Base-by-base conservation (phyloP, 1,140 invertebrate genomes). In the Coelopa frigida region DNA sequence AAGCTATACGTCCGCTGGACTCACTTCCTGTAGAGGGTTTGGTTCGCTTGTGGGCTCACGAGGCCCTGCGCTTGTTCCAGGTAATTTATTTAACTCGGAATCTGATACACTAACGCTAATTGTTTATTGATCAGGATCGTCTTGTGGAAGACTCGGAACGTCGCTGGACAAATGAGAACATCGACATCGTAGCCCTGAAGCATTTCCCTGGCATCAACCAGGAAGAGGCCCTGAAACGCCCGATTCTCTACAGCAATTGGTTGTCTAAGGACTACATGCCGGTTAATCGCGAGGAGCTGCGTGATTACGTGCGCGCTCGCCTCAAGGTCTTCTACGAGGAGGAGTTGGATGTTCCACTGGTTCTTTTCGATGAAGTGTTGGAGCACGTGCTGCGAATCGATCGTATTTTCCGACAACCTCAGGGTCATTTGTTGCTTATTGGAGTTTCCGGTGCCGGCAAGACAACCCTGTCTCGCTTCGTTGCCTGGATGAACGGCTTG, bases 321-420 rank as follows among this genome's bases (percentile, higher is more conserved):
- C 77, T 99, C 0, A 98, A 95, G 77, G 87, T 95, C n/a, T 99
- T 99, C 74, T 99, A 99, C 64, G 97, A 99, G 74, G 97, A 99
- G 77, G 96, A 99, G 69, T 71, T 99, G 24, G 97, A 99, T 72
- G 96, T 99, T 5, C 94, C 90, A 0, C 74, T 99, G 4, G 97
- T 99, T 22, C 74, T 99, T 2, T 99, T 99, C 71, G 94, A 99
- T 70, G 95, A 99, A 75, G 95, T 99, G 27, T 71, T 99, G 8
- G 97, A 99, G 64, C 97, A 99, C 72, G 95, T 99, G 22, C 72
- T 99, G 27, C 78, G 97, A 54, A 99, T 99, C 64, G 97, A 99
- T 75, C 78, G 97, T 65, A 98, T 99, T 56, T 99, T 98, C 80
- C 77, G 96, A 37, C 97, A 99, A 73, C 95, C 97, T 10, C 97